Base-by-base conservation (phyloP, 2,113 vertebrate genomes). In the human region DNA sequence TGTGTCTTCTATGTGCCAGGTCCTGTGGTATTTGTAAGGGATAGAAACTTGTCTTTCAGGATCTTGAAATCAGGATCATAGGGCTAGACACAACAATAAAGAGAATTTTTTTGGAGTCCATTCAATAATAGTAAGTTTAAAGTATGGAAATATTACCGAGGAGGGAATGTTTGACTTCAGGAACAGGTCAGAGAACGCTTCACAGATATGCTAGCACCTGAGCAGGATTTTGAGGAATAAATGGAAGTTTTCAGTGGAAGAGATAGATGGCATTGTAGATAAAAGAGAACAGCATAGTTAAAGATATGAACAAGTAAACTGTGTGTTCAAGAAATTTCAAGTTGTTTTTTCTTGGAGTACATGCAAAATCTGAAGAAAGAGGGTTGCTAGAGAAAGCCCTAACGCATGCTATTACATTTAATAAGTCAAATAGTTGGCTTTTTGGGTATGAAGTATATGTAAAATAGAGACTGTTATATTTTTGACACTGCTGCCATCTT, bases 191-290 rank as follows among this genome's bases (percentile, higher is more conserved):
- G 43, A 91, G 59, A 84, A 94, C 82, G 32, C 38, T 83, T 95
- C 12, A 48, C 38, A 78, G 81, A 92, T 25, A 18, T 85, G n/a
- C 55, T 70, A 23, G 50, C 59, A 73, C n/a, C 18, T 64, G 43
- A 68, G 30, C 52, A 87, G 59, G 23, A 89, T 72, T 94, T 86
- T 96, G 86, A 89, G 40, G 23, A 55, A 45, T 38, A 12, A 89
- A 84, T 84, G 52, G 27, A 88, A 17, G 18, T 96, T 95, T 83
- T 82, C 87, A 90, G 27, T 93, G 50, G 32, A 95, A 73, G 61
- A 91, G 75, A 80, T 35, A 48, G 35, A 73, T 27, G 8, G 2
- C 72, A 2, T 85, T 84, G 43, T 84, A 86, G 70, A 32, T 13
- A 40, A 79, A 68, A 78, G 38, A 35, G 35, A 90, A 59, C 13